Conservation (phyloP, 2,888 invertebrate species). For the Keiferia lycopersicella region DNA sequence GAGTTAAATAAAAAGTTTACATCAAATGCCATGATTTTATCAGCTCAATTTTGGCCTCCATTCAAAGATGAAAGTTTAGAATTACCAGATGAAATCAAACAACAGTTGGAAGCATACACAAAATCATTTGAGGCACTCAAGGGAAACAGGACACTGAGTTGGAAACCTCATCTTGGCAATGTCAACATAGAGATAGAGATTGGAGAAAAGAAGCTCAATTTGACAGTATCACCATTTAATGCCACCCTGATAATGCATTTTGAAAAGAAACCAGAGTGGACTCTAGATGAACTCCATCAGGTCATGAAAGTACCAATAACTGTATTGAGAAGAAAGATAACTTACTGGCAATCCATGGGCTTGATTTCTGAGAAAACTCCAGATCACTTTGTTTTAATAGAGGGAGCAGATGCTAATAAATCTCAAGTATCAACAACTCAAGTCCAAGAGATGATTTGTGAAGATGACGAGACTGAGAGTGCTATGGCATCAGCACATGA, state of each 20-base stretch:
- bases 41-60: constrained; percentile 99
- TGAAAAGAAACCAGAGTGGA: constrained; percentile 92
- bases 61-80: constrained; percentile 97
- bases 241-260: constrained; percentile 97
- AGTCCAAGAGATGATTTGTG: constrained; percentile 85
- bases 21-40: constrained; percentile 92
- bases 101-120: constrained; percentile 92
- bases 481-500: constrained; percentile 97
- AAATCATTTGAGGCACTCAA: constrained; percentile 94
- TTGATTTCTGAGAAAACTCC: constrained; percentile 88
- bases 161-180: constrained; percentile 96
- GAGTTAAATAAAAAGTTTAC: constrained; percentile 62
- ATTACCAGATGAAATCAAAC: constrained; percentile 89
- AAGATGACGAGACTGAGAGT: constrained; percentile 95
- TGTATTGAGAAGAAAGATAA: constrained; percentile 91
- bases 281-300: constrained; percentile 91
- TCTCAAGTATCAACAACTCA: constrained; percentile 79
- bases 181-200: constrained; percentile 95
- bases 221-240: constrained; percentile 95
- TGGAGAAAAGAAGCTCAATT: constrained; percentile 88
- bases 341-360: constrained; percentile 97
- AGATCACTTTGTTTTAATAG: constrained; percentile 88
- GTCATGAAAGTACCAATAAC: constrained; percentile 94
- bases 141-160: constrained; percentile 94
- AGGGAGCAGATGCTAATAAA: constrained; percentile 80